These are phyloP conservation scores for Drosophila koepferae DNA, from an alignment of 2,888 invertebrate genomes.

Conservation along the genomic window DNA sequence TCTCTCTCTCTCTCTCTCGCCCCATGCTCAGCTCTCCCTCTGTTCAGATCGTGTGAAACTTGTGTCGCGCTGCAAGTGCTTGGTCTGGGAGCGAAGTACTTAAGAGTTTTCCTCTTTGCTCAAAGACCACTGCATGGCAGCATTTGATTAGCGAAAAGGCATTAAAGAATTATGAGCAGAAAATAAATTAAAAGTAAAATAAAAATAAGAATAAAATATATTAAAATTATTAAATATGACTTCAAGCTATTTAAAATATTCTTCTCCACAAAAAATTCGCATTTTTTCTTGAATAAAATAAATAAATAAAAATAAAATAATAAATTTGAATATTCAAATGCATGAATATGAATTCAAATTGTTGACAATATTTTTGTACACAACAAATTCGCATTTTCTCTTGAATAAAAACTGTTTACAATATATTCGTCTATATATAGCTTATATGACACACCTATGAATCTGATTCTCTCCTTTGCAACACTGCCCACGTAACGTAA, in stretches of 20 bases:
- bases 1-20: not conserved
- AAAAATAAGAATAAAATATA: not conserved
- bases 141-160: not conserved
- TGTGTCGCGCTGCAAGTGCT: conserved; percentile 14
- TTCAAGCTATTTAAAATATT: too few species aligned
- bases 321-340: too few species aligned
- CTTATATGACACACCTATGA: not conserved
- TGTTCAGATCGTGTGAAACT: conserved; percentile 54
- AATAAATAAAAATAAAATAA: too few species aligned
- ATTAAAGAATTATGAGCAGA: not conserved
- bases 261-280: too few species aligned
- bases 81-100: not conserved
- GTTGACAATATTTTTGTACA: too few species aligned
- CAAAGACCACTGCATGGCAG: not conserved
- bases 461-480: not conserved
- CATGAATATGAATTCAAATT: too few species aligned
- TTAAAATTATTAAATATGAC: not conserved
- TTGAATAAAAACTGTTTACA: not conserved
- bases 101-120: not conserved
- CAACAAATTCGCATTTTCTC: too few species aligned
- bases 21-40: too few species aligned
- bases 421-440: not conserved
- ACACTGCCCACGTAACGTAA: not conserved
- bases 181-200: too few species aligned
- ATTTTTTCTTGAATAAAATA: too few species aligned